Evolutionary conservation across 2,113 vertebrate genomes (phyloP), one percentile per base, ranked within the genome.

Genomic region (Camelus dromedarius): DNA sequence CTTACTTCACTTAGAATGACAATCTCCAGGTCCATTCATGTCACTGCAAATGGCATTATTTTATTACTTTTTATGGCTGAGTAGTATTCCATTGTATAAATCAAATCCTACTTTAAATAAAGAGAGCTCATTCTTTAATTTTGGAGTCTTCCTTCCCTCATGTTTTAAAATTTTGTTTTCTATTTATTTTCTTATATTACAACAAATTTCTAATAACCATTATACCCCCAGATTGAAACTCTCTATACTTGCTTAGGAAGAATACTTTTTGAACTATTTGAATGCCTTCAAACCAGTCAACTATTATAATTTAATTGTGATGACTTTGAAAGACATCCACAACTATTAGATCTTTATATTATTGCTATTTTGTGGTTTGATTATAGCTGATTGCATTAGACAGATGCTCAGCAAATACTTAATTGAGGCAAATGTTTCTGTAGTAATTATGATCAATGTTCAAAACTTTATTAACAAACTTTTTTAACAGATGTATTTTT

Each of bases 101-200:
- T 42, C 38, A 89, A 85, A 79, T 42, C 9, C 67, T 72, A 66
- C 69, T 92, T 96, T 81, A 96, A 91, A 81, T 60, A 83, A 28
- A 83, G 20, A 38, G 28, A 70, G 2, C 13, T 89, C 18, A 54
- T 26, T 94, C 69, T 96, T 79, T 70, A 56, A 93, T 80, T 84
- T 77, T 60, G n/a, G 38, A 81, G 35, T 5, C 20, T 54, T 70
- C 50, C 9, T 89, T 94, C 15, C 1, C n/a, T 70, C 20, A 8
- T 30, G 38, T 4, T 42, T 62, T 15, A 91, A 93, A 84, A 8
- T 1, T 6, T 38, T 30, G 3, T 79, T 94, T 93, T 88, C 28
- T 58, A 10, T 72, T 85, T 77, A 35, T 90, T 90, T 88, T 70
- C 42, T 88, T 88, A 52, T 13, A 30, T 81, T 56, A 10, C 35